These are phyloP conservation scores for Steinernema hermaphroditum DNA, from an alignment of 2,888 invertebrate species.

Conservation along the genomic window DNA sequence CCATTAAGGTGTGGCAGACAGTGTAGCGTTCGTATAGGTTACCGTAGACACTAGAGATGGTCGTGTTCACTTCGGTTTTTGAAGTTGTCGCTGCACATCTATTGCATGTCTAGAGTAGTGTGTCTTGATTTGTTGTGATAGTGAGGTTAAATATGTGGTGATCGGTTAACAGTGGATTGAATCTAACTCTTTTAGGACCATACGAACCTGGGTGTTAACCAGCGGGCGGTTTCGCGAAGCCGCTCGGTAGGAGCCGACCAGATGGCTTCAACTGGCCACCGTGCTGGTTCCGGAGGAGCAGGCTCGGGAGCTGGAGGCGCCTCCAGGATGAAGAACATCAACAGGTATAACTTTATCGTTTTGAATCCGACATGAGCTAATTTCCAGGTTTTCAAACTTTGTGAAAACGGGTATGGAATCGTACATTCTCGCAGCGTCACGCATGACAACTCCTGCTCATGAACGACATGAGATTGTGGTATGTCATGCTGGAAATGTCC, in stretches of 20 bases:
- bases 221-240: slow-evolving; percentile 42
- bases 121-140: not conserved
- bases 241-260: slow-evolving; percentile 51
- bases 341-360: slow-evolving; percentile 41
- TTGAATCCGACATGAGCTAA: no score
- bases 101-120: not conserved
- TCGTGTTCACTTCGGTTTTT: not conserved
- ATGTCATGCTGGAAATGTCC: slow-evolving; percentile 15
- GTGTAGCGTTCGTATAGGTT: no score
- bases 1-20: slow-evolving; percentile 7
- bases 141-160: not conserved
- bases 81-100: not conserved
- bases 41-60: not conserved
- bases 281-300: slow-evolving; percentile 30
- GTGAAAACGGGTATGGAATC: slow-evolving; percentile 87
- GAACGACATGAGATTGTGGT: slow-evolving; percentile 60
- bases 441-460: slow-evolving; percentile 63
- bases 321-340: slow-evolving; percentile 49
- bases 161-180: not conserved
- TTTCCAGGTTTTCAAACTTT: slow-evolving; percentile 78
- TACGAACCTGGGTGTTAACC: not conserved
- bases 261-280: slow-evolving; percentile 34
- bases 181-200: slow-evolving; percentile 16
- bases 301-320: slow-evolving; percentile 23
- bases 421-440: slow-evolving; percentile 80